These are phyloP conservation scores for Myoxocephalus aenaeus DNA, from an alignment of 2,797 vertebrate species.

Conservation along the genomic window DNA sequence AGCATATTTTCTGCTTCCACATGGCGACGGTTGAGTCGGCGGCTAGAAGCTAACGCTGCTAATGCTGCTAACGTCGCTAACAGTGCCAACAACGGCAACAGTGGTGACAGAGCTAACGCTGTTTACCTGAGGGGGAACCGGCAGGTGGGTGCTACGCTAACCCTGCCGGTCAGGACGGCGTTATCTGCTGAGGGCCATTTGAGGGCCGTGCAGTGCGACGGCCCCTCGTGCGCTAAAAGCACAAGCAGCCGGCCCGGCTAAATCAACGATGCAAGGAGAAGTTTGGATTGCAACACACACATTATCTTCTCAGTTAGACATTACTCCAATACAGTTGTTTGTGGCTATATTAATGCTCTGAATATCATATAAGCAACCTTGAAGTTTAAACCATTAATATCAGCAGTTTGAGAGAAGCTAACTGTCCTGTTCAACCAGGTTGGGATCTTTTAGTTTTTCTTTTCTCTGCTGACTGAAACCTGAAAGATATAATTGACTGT, in stretches of 20 bases:
- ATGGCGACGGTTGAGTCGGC: not conserved
- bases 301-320: not conserved
- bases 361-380: not conserved
- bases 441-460: not conserved
- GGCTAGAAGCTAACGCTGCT: not conserved
- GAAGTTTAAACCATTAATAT: not conserved
- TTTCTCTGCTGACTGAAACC: constrained; percentile 34
- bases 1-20: not conserved
- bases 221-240: not conserved
- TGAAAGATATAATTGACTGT: constrained; percentile 59
- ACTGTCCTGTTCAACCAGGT: not conserved
- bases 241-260: not conserved
- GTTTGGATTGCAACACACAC: not conserved
- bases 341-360: not conserved
- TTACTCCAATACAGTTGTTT: not conserved
- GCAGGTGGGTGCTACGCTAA: not conserved
- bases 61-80: not conserved
- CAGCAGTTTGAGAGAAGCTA: constrained; percentile 4
- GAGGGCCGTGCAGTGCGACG: too few relatives aligned
- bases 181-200: not conserved
- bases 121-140: not conserved
- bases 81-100: not conserved
- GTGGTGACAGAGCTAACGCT: not conserved
- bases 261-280: not conserved
- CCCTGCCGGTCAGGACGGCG: not conserved